These are phyloP conservation scores for Cotesia congregata DNA, from an alignment of 2,888 invertebrate species.

Conservation along the genomic window DNA sequence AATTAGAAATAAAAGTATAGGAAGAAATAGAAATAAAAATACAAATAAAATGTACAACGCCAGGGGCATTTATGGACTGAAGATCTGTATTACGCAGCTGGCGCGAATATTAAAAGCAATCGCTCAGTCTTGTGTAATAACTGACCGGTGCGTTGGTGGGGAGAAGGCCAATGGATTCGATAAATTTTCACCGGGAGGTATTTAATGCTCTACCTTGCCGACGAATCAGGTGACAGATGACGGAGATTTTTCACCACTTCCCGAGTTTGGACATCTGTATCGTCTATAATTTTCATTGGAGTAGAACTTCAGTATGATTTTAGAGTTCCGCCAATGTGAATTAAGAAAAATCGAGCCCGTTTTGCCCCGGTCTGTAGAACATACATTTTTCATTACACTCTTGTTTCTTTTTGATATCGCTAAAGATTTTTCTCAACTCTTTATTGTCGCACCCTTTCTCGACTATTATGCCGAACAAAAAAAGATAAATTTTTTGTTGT, in stretches of 20 bases:
- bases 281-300: too few relatives aligned
- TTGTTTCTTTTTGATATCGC: not conserved
- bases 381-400: conserved; percentile 3
- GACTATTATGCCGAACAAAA: conserved; percentile 32
- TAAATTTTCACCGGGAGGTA: conserved; percentile 44
- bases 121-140: conserved; percentile 64
- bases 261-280: too few relatives aligned
- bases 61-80: not conserved
- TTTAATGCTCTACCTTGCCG: conserved; percentile 45
- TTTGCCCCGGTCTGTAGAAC: not conserved
- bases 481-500: conserved; percentile 42
- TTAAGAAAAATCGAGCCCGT: not conserved
- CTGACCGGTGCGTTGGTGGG: conserved; percentile 52
- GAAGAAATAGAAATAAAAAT: conserved; percentile 40
- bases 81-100: conserved; percentile 55
- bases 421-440: conserved; percentile 30
- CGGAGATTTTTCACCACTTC: not conserved
- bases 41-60: not conserved
- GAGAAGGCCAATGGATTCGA: conserved; percentile 45
- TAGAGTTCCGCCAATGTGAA: too few relatives aligned
- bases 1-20: not conserved
- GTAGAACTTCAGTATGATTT: too few relatives aligned
- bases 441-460: conserved; percentile 29
- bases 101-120: conserved; percentile 66
- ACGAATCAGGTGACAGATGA: not conserved